Evolutionary conservation across 2,113 vertebrate species (phyloP).

Genomic region (Pithys albifrons): DNA sequence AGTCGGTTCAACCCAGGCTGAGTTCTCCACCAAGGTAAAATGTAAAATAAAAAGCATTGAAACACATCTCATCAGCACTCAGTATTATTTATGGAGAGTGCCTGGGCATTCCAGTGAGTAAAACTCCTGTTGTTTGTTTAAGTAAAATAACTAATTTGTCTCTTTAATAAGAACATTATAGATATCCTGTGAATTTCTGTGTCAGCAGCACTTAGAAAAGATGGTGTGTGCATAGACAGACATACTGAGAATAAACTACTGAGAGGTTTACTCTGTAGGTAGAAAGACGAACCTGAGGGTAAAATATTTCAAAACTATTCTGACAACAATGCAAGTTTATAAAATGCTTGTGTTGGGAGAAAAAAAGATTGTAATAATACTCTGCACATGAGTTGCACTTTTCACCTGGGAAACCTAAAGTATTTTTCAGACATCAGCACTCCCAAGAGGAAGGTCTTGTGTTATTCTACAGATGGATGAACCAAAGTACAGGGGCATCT

Average conservation of each 20-base stretch:
- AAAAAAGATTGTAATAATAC: constrained; percentile 69
- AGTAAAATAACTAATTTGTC: constrained; percentile 70
- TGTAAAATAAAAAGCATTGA: not conserved
- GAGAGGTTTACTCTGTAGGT: constrained; percentile 24
- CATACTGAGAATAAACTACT: constrained; percentile 55
- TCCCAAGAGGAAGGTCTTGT: constrained; percentile 53
- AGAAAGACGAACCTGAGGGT: constrained; percentile 61
- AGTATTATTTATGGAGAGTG: constrained; percentile 45
- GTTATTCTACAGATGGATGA: constrained; percentile 66
- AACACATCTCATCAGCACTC: constrained; percentile 7
- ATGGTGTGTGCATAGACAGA: constrained; percentile 9
- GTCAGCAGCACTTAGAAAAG: constrained; percentile 54
- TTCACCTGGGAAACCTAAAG: constrained; percentile 63
- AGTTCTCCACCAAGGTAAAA: constrained; percentile 14
- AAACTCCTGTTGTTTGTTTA: constrained; percentile 62
- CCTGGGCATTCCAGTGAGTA: not conserved
- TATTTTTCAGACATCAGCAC: constrained; percentile 66
- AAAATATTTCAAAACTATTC: constrained; percentile 64
- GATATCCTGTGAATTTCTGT: constrained; percentile 60
- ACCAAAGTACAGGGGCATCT: constrained; percentile 25
- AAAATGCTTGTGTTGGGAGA: constrained; percentile 62
- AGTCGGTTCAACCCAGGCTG: not conserved
- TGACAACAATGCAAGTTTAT: constrained; percentile 64
- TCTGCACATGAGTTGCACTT: constrained; percentile 57
- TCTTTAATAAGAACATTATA: constrained; percentile 71